Conservation (phyloP, 2,797 vertebrate species). For the Dendrocincla fuliginosa region DNA sequence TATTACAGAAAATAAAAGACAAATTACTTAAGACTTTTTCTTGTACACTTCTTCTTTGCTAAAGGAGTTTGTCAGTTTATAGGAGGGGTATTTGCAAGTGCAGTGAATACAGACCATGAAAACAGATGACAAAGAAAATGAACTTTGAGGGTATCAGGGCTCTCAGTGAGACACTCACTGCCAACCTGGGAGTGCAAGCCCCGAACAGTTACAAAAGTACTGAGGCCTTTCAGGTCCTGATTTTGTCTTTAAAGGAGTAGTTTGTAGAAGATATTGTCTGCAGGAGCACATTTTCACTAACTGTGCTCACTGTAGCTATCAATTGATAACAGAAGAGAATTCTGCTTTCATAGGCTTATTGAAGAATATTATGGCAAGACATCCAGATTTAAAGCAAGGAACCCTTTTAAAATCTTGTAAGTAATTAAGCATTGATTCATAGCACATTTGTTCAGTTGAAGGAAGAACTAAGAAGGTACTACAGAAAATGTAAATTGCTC, state of each 20-base stretch:
- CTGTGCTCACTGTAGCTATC: background rate
- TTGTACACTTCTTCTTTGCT: background rate
- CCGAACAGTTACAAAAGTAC: background rate
- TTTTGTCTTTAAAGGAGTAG: background rate
- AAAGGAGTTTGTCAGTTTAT: background rate
- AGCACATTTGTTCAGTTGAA: background rate
- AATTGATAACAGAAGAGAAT: background rate
- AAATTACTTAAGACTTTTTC: background rate
- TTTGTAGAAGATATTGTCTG: background rate
- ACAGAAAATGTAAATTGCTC: background rate
- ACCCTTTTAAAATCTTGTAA: background rate
- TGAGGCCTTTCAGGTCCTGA: background rate
- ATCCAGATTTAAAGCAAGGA: background rate
- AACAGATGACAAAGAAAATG: background rate
- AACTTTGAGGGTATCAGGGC: background rate
- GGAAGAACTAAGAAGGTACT: background rate
- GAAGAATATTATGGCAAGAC: background rate
- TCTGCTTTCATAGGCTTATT: background rate
- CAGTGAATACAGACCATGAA: background rate
- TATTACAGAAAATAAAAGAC: background rate
- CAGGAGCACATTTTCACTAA: background rate
- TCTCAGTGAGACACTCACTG: background rate
- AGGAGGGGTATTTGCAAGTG: background rate
- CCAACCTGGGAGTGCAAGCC: background rate
- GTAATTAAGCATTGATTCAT: background rate